phyloP scores from a whole-genome alignment of 2,888 invertebrate species.

The Pasiphila rectangulata region DNA sequence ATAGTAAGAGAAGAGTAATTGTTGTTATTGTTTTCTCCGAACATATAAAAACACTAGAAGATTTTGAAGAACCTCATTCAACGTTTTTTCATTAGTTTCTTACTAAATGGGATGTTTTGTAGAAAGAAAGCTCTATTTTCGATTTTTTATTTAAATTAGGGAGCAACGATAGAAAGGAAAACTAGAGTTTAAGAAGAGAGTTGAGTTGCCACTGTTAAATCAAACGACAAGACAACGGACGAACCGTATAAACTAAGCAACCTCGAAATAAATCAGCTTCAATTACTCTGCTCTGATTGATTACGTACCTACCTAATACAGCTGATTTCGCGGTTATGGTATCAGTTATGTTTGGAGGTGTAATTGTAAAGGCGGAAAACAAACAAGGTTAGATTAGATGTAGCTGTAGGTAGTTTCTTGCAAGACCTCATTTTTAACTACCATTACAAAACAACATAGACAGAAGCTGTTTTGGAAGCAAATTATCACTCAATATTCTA shows the following conservation, averaged over 20 bases:
- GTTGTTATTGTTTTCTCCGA: too few species aligned
- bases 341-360: conserved; percentile 28
- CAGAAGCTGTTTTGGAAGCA: neutral
- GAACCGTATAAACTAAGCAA: conserved; percentile 43
- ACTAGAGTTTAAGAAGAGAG: too few species aligned
- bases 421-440: too few species aligned
- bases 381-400: conserved; percentile 25
- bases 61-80: too few species aligned
- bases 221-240: conserved; percentile 42
- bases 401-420: conserved; percentile 1
- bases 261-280: conserved; percentile 56
- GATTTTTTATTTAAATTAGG: too few species aligned
- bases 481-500: conserved; percentile 2
- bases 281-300: conserved; percentile 55
- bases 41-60: too few species aligned
- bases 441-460: neutral
- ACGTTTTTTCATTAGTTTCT: neutral
- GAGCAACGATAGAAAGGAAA: too few species aligned
- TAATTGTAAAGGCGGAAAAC: conserved; percentile 44
- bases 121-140: too few species aligned
- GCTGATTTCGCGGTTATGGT: conserved; percentile 46
- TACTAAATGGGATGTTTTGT: too few species aligned
- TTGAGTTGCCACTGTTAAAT: too few species aligned
- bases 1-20: too few species aligned
- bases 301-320: conserved; percentile 61